These are phyloP conservation scores for Papilio protenor DNA, from an alignment of 2,888 invertebrate species.

Conservation along the genomic window DNA sequence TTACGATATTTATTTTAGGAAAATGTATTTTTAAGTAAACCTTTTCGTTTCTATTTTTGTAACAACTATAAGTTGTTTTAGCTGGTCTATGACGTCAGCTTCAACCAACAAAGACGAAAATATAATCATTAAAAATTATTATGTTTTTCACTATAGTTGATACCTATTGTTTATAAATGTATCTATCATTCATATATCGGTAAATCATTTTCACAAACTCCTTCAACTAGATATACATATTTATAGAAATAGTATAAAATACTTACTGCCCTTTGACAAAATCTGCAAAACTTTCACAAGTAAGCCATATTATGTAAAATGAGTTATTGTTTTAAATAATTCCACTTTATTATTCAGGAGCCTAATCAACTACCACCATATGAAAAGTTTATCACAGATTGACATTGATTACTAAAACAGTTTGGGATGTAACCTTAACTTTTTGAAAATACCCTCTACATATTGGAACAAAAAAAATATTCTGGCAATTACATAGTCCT, in stretches of 20 bases:
- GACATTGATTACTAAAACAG: neutral
- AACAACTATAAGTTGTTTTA: conserved; percentile 49
- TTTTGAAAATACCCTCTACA: neutral
- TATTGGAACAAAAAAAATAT: neutral
- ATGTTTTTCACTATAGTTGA: neutral
- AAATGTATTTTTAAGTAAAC: conserved; percentile 70
- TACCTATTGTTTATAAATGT: no score
- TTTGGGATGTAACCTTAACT: neutral
- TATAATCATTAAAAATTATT: conserved; percentile 50
- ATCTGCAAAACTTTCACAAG: no score
- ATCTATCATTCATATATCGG: neutral
- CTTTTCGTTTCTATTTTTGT: conserved; percentile 66
- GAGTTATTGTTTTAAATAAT: neutral
- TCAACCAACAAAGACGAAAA: conserved; percentile 58
- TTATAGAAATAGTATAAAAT: neutral
- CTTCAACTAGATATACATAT: no score
- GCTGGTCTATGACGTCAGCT: conserved; percentile 57
- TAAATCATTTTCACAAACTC: neutral
- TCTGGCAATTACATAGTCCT: neutral
- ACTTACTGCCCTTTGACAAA: neutral
- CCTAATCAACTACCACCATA: neutral
- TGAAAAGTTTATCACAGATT: neutral
- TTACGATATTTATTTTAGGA: conserved; percentile 78
- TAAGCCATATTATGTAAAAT: neutral
- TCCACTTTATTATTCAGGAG: neutral